phyloP scores from a whole-genome alignment of 2,888 invertebrate species.

The Dioctria linearis region DNA sequence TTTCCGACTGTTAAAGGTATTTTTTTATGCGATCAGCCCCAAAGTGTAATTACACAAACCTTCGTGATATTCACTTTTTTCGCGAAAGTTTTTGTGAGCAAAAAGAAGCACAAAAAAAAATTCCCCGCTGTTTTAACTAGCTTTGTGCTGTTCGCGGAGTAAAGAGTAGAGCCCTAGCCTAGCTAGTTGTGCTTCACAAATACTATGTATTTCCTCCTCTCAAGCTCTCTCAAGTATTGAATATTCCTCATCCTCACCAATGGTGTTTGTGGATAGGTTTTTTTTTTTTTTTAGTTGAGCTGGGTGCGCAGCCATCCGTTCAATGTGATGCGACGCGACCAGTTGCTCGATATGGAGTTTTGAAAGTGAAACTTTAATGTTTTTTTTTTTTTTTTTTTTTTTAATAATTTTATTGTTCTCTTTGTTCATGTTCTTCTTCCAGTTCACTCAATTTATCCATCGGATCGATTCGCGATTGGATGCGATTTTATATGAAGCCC shows the following conservation, averaged over 20 bases:
- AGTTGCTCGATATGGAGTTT: constrained; percentile 29
- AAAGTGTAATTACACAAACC: no score
- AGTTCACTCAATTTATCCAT: background rate
- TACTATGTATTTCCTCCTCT: no score
- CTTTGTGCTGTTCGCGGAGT: no score
- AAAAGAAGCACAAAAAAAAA: no score
- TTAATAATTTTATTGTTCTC: background rate
- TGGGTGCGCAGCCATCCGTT: constrained; percentile 13
- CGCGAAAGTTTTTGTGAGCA: no score
- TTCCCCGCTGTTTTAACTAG: no score
- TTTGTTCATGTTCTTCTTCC: background rate
- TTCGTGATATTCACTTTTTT: no score
- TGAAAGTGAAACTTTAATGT: constrained; percentile 30
- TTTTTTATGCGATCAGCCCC: no score
- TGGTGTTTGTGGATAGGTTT: background rate
- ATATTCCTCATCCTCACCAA: background rate
- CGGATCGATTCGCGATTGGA: background rate
- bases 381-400: background rate
- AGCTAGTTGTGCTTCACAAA: no score
- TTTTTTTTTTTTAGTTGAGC: background rate
- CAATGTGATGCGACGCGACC: constrained; percentile 7
- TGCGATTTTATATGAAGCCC: background rate
- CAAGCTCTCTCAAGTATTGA: no score
- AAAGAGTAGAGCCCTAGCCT: no score
- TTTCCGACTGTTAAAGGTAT: no score